Conservation (phyloP, 2,888 invertebrate genomes). For the Andricus quercusramuli region DNA sequence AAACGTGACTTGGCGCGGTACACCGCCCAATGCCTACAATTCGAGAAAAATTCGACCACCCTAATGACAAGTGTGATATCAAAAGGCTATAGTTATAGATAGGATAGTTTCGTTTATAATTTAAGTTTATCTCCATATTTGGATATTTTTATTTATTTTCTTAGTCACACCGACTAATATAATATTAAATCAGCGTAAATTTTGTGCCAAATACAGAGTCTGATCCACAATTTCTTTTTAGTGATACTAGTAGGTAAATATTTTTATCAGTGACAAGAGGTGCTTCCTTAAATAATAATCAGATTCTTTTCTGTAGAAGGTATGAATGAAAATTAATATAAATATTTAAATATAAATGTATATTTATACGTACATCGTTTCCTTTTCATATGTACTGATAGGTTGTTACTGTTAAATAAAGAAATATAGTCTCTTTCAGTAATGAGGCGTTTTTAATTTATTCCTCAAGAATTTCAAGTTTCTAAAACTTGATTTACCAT, state of each 20-base stretch:
- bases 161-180: not conserved
- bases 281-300: constrained; percentile 27
- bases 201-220: constrained; percentile 8
- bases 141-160: too few species aligned
- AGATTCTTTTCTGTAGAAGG: constrained; percentile 26
- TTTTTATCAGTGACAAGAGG: constrained; percentile 39
- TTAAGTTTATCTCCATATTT: not conserved
- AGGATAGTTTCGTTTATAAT: not conserved
- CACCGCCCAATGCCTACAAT: too few species aligned
- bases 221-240: constrained; percentile 10
- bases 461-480: not conserved
- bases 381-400: constrained; percentile 34
- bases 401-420: constrained; percentile 38
- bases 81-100: too few species aligned
- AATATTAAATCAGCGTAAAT: not conserved
- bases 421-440: constrained; percentile 38
- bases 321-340: constrained; percentile 28
- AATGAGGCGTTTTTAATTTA: not conserved
- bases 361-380: constrained; percentile 41
- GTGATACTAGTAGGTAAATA: constrained; percentile 37
- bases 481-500: too few species aligned
- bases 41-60: too few species aligned
- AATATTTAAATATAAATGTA: constrained; percentile 40
- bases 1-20: too few species aligned
- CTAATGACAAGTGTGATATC: not conserved